A percentile compares a stretch with the other conserved stretches of the same genome.
Evolutionary conservation across 2,113 vertebrate genomes (phyloP).

Genomic region (Rhinoderma darwinii): DNA sequence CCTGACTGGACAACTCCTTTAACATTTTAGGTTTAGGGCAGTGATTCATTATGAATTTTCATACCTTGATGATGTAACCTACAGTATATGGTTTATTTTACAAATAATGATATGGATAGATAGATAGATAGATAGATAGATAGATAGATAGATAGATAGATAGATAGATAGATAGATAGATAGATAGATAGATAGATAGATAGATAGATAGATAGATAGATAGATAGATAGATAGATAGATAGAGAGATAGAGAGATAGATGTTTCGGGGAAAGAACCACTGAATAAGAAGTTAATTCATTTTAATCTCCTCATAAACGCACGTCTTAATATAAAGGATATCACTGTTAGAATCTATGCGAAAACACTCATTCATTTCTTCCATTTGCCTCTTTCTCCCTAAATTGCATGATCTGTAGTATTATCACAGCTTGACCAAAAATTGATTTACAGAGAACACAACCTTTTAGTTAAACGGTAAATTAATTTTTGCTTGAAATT

Average conservation of each 20-base stretch:
- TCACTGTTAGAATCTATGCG: neutral
- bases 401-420: constrained; percentile 36
- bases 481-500: constrained; percentile 72
- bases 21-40: too few relatives aligned
- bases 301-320: neutral
- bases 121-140: neutral
- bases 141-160: neutral
- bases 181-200: neutral
- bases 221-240: neutral
- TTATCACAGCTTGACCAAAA: constrained; percentile 67
- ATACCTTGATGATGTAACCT: too few relatives aligned
- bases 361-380: constrained; percentile 27
- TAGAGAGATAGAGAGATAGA: neutral
- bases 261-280: neutral
- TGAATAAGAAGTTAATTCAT: neutral
- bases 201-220: neutral
- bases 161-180: neutral
- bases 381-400: neutral
- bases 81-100: too few relatives aligned
- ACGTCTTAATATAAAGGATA: neutral
- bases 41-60: too few relatives aligned
- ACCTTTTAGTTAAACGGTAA: constrained; percentile 73
- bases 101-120: too few relatives aligned
- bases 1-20: too few relatives aligned
- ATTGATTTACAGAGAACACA: constrained; percentile 68